A percentile compares a stretch with the other conserved stretches of the same genome.
Conservation (phyloP, 2,888 invertebrate genomes). For the Aspidiotus destructor region DNA sequence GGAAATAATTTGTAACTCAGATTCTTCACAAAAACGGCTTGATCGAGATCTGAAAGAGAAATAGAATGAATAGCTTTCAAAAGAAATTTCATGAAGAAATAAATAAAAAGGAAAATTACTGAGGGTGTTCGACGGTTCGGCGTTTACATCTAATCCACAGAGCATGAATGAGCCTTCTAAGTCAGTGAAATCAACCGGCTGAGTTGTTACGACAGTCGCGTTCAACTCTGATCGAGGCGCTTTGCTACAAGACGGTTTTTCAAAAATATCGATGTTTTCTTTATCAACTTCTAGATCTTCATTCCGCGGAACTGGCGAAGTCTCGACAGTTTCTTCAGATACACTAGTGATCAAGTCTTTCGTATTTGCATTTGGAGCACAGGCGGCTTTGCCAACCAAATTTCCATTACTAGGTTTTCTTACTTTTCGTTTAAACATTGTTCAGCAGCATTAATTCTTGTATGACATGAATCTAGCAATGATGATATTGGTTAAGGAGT, state of each 20-base stretch:
- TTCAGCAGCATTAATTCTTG: too few relatives aligned
- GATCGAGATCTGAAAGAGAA: constrained; percentile 35
- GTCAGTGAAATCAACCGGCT: not conserved
- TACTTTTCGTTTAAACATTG: too few relatives aligned
- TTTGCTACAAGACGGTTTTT: too few relatives aligned
- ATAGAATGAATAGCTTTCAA: not conserved
- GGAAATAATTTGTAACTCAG: constrained; percentile 28
- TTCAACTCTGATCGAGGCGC: too few relatives aligned
- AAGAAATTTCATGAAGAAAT: not conserved
- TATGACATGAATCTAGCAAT: too few relatives aligned
- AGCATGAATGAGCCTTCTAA: constrained; percentile 2
- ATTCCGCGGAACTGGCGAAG: too few relatives aligned
- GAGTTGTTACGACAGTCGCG: not conserved
- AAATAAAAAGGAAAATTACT: constrained; percentile 3
- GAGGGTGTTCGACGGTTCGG: constrained; percentile 7
- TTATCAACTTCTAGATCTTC: too few relatives aligned
- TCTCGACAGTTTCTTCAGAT: too few relatives aligned
- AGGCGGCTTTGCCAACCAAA: not conserved
- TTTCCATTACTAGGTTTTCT: not conserved
- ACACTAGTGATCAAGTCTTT: too few relatives aligned
- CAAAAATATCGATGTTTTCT: too few relatives aligned
- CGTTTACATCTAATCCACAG: constrained; percentile 14
- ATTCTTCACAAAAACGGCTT: constrained; percentile 36
- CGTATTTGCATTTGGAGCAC: not conserved
- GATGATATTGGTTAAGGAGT: too few relatives aligned